A percentile compares a stretch with the other conserved stretches of the same genome.
Evolutionary conservation across 2,797 vertebrate genomes (phyloP).

Genomic region (Anguilla marmorata): DNA sequence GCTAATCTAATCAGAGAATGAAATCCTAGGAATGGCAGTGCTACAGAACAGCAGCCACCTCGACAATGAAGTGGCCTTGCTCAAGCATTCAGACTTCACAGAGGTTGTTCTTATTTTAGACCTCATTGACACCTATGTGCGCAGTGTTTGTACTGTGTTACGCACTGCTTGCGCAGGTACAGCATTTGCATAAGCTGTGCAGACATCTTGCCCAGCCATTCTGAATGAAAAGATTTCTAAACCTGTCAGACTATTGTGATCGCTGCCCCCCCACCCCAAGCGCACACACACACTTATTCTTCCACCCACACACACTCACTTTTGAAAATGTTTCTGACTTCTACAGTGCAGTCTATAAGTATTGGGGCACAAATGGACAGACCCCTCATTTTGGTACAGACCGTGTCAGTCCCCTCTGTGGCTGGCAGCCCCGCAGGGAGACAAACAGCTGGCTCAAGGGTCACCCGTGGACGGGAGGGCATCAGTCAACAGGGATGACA

Average conservation of each 20-base stretch:
- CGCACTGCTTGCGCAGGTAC: neutral
- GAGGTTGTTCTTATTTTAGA: conserved; percentile 16
- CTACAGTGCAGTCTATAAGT: neutral
- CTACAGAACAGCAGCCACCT: neutral
- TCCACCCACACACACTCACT: neutral
- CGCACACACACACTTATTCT: neutral
- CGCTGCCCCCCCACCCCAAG: neutral
- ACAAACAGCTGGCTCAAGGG: neutral
- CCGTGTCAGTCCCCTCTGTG: neutral
- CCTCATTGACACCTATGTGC: neutral
- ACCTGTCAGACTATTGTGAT: neutral
- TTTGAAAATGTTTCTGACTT: neutral
- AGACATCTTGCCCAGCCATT: neutral
- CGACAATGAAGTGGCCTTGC: neutral
- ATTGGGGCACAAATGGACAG: neutral
- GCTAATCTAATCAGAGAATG: neutral
- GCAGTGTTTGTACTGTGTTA: neutral
- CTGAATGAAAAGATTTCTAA: conserved; percentile 12
- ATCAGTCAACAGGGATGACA: neutral
- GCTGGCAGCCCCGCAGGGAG: neutral
- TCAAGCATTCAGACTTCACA: neutral
- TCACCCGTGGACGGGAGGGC: neutral
- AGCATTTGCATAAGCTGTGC: conserved; percentile 17
- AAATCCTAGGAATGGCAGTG: neutral
- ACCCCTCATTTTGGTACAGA: too few species aligned